Percentiles rank a stretch among this genome's conserved stretches.
Conservation (phyloP, 2,888 invertebrate genomes). For the Drosophila engyochracea region DNA sequence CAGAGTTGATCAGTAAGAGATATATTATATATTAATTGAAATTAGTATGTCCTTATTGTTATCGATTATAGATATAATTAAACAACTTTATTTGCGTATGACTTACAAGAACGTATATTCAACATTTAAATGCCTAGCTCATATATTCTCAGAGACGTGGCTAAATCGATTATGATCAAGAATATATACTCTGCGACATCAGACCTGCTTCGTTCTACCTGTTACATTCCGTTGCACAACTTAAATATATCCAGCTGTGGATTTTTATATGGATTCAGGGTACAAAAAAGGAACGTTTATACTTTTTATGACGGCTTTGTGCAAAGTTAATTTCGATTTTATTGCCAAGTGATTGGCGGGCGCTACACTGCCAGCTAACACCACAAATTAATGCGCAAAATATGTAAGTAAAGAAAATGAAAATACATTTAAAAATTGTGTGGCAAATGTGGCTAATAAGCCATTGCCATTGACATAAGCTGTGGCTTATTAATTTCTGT, state of each 20-base stretch:
- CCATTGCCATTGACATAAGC: constrained; percentile 65
- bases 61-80: background rate
- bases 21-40: background rate
- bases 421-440: constrained; percentile 18
- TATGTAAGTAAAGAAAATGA: constrained; percentile 6
- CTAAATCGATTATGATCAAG: too few relatives aligned
- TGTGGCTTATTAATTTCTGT: constrained; percentile 67
- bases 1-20: background rate
- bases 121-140: background rate
- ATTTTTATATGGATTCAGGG: background rate
- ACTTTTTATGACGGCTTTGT: constrained; percentile 71
- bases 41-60: background rate
- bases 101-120: accelerated
- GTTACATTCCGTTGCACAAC: background rate
- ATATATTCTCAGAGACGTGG: background rate
- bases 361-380: constrained; percentile 23
- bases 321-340: constrained; percentile 81
- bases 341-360: constrained; percentile 78
- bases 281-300: constrained; percentile 44
- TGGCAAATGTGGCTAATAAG: constrained; percentile 59
- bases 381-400: constrained; percentile 50
- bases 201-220: background rate
- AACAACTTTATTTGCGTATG: background rate
- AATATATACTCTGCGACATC: background rate
- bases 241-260: background rate